Evolutionary conservation across 2,113 vertebrate species (phyloP).

Genomic region (Sula dactylatra): DNA sequence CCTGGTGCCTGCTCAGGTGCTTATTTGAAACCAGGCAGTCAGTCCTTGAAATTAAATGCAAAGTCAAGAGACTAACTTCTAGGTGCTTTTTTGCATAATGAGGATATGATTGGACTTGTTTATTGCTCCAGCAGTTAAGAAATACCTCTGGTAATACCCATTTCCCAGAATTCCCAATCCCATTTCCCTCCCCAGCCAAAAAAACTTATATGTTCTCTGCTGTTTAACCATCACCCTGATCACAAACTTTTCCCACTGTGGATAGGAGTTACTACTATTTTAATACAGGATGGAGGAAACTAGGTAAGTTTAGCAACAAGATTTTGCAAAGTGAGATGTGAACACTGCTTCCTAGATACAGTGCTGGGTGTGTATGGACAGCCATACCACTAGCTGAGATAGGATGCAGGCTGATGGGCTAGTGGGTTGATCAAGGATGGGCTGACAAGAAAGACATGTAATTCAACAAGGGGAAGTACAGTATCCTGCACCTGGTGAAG

Average conservation of each 20-base stretch:
- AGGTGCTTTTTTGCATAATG: neutral
- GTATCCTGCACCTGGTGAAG: neutral
- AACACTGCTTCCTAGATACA: neutral
- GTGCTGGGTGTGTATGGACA: neutral
- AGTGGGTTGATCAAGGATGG: neutral
- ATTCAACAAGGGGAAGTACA: neutral
- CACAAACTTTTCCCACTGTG: neutral
- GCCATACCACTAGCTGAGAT: neutral
- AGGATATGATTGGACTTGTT: neutral
- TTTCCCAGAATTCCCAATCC: neutral
- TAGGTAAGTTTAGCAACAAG: neutral
- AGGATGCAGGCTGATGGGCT: neutral
- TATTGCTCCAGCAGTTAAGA: slow-evolving; percentile 1
- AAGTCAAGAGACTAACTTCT: slow-evolving; percentile 21
- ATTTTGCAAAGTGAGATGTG: neutral
- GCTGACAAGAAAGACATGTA: neutral
- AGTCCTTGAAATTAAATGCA: slow-evolving; percentile 5
- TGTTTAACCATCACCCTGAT: neutral
- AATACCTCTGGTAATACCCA: neutral
- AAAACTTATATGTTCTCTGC: neutral
- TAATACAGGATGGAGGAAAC: neutral
- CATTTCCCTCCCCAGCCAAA: neutral
- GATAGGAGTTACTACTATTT: neutral
- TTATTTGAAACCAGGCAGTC: slow-evolving; percentile 21
- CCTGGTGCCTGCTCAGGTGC: neutral